Conservation (phyloP, 2,888 invertebrate species). For the Epinotia nisella region DNA sequence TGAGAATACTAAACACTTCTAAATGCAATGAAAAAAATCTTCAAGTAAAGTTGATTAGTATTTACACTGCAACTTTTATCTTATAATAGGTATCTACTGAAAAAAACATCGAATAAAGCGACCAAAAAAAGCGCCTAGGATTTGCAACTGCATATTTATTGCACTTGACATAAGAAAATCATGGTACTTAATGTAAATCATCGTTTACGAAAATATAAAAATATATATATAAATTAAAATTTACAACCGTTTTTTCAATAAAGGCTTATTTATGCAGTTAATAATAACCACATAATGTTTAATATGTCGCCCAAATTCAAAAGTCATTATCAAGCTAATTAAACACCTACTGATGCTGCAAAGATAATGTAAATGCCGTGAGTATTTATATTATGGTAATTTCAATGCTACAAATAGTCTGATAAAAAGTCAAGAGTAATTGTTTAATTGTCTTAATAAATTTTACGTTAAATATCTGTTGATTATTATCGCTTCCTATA, state of each 20-base stretch:
- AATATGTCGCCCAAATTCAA: conserved; percentile 14
- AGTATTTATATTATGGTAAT: not conserved
- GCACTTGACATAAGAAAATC: too few species aligned
- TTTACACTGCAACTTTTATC: too few species aligned
- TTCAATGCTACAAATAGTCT: not conserved
- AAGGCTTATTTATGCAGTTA: not conserved
- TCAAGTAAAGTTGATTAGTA: too few species aligned
- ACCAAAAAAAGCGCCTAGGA: too few species aligned
- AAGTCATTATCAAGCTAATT: conserved; percentile 35
- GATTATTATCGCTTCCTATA: conserved; percentile 15
- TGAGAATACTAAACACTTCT: too few species aligned
- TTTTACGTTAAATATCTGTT: conserved; percentile 6
- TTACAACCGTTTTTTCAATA: not conserved
- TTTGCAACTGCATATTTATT: too few species aligned
- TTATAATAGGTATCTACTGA: not conserved
- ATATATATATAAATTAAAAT: accelerated
- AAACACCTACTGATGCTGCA: conserved; percentile 31
- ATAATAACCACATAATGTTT: not conserved
- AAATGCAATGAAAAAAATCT: too few species aligned
- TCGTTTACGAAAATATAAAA: not conserved
- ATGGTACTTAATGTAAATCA: too few species aligned
- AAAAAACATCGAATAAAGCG: too few species aligned
- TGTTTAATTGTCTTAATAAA: not conserved
- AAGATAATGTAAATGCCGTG: conserved; percentile 1
- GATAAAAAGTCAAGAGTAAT: not conserved